phyloP scores from a whole-genome alignment of 2,797 vertebrate species.

The Rhynchotus rufescens region DNA sequence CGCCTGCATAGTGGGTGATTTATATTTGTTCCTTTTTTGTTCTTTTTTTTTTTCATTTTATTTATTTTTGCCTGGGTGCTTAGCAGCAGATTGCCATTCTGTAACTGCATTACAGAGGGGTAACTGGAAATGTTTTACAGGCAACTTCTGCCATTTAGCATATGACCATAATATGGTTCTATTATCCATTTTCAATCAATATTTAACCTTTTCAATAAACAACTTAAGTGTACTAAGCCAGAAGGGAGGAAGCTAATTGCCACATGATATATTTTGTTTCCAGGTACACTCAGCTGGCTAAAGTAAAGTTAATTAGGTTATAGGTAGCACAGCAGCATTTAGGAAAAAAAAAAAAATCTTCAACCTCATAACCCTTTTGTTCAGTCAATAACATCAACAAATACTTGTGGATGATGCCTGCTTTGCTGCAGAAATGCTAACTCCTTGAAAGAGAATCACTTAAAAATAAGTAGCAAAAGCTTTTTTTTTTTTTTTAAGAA shows the following conservation, averaged over 20 bases:
- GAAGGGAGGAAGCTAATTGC: constrained; percentile 67
- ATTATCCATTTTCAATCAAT: constrained; percentile 70
- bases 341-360: constrained; percentile 63
- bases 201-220: constrained; percentile 70
- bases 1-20: constrained; percentile 32
- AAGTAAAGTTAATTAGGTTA: constrained; percentile 76
- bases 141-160: constrained; percentile 67
- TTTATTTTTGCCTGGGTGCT: constrained; percentile 9
- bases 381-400: constrained; percentile 66
- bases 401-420: constrained; percentile 45
- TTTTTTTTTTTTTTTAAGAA: neutral
- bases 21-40: constrained; percentile 39
- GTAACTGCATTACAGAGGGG: constrained; percentile 60
- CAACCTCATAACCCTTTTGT: constrained; percentile 62
- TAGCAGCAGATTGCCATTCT: constrained; percentile 51
- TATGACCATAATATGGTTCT: constrained; percentile 51
- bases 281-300: constrained; percentile 70
- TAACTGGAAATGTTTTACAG: constrained; percentile 60
- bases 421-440: constrained; percentile 1
- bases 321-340: constrained; percentile 72
- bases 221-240: constrained; percentile 68
- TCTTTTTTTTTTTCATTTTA: neutral
- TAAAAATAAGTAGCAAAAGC: neutral
- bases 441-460: neutral
- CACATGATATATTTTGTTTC: constrained; percentile 71